A percentile compares a stretch with the other conserved stretches of the same genome.
phyloP scores from a whole-genome alignment of 2,888 invertebrate species.

The Boloria selene region DNA sequence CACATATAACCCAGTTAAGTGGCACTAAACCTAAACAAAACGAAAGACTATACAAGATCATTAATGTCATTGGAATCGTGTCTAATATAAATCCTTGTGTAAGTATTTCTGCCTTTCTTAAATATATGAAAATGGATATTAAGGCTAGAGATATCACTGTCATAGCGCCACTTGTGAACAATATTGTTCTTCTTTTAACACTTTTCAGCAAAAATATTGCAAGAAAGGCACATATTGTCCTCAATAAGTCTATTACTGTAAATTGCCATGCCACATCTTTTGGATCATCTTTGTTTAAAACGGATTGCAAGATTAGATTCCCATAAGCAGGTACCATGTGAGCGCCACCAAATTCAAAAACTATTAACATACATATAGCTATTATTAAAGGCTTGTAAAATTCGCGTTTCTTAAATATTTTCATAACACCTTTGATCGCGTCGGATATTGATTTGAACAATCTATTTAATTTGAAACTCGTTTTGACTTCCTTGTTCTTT shows the following conservation, averaged over 20 bases:
- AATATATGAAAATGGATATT: conserved; percentile 69
- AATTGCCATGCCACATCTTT: conserved; percentile 81
- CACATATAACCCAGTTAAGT: conserved; percentile 76
- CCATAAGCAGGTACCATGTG: conserved; percentile 77
- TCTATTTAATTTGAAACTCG: conserved; percentile 51
- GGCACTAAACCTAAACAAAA: conserved; percentile 75
- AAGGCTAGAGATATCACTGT: conserved; percentile 66
- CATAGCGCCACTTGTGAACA: conserved; percentile 68
- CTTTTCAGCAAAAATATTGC: conserved; percentile 75
- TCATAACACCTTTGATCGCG: conserved; percentile 58
- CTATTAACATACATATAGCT: conserved; percentile 74
- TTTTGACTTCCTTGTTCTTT: conserved; percentile 46
- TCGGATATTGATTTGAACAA: conserved; percentile 55
- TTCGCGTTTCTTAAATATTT: conserved; percentile 73
- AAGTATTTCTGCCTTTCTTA: conserved; percentile 61
- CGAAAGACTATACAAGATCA: conserved; percentile 68
- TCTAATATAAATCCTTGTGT: conserved; percentile 61
- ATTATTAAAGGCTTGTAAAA: conserved; percentile 74
- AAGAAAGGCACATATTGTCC: conserved; percentile 83
- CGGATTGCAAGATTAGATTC: conserved; percentile 68
- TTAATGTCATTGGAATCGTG: conserved; percentile 65
- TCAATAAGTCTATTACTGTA: conserved; percentile 84
- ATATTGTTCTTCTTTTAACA: conserved; percentile 65
- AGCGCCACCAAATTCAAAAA: conserved; percentile 75
- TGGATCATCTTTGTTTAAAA: conserved; percentile 61